These are phyloP conservation scores for Hemaris fuciformis DNA, from an alignment of 2,888 invertebrate species.

Conservation along the genomic window DNA sequence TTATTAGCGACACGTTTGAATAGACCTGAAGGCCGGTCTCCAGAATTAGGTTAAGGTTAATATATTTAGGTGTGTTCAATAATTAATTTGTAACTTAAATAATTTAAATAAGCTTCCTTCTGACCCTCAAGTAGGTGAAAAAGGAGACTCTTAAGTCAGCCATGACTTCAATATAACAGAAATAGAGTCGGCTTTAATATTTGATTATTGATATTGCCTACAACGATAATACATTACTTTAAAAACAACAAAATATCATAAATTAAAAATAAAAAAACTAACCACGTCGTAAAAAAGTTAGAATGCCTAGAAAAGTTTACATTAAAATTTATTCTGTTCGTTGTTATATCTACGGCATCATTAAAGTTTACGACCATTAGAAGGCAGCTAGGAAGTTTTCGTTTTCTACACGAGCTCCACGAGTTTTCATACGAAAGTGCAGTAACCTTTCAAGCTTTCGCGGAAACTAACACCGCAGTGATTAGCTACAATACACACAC, in stretches of 20 bases:
- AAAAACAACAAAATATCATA: neutral
- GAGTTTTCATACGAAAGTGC: conserved; percentile 58
- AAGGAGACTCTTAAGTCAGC: too few relatives aligned
- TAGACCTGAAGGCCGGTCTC: too few relatives aligned
- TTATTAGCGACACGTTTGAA: too few relatives aligned
- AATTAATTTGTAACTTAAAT: too few relatives aligned
- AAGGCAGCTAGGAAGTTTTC: conserved; percentile 40
- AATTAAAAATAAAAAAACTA: neutral
- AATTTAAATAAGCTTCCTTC: too few relatives aligned
- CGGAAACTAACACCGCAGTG: conserved; percentile 15
- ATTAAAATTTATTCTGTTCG: neutral
- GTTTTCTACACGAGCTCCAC: conserved; percentile 50
- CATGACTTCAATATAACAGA: too few relatives aligned
- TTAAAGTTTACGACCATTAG: conserved; percentile 53
- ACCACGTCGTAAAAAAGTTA: neutral
- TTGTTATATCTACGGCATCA: conserved; percentile 39
- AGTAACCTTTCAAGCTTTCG: conserved; percentile 60
- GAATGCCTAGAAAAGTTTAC: neutral
- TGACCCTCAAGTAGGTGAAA: too few relatives aligned
- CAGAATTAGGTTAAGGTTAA: too few relatives aligned
- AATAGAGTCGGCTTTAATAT: too few relatives aligned
- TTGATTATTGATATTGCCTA: too few relatives aligned
- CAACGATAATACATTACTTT: too few relatives aligned
- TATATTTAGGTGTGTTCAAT: too few relatives aligned
- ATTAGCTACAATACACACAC: neutral